Percentiles rank a stretch among this genome's conserved stretches.
Evolutionary conservation across 1,140 invertebrate genomes (phyloP).

Genomic region (Papilio helenus): DNA sequence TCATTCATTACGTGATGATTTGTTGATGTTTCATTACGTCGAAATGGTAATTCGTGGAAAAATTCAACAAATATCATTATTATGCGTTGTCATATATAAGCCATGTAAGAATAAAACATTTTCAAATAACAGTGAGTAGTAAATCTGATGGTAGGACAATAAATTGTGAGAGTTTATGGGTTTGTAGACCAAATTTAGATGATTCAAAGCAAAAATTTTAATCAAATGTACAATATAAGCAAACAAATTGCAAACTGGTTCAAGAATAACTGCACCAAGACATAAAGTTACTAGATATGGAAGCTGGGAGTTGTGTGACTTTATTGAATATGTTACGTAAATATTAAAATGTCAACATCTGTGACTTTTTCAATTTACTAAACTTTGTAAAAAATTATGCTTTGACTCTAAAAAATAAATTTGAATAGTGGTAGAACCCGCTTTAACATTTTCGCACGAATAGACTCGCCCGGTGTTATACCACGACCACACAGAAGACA

Average conservation of each 20-base stretch:
- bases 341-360: slow-evolving; percentile 7
- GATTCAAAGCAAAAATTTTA: not conserved
- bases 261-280: not conserved
- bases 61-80: not conserved
- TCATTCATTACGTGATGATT: not conserved
- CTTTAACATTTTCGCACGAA: no score
- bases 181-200: no score
- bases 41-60: not conserved
- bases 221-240: not conserved
- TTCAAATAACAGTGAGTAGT: not conserved
- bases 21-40: no score
- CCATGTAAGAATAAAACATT: not conserved
- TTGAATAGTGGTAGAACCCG: not conserved
- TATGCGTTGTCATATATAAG: not conserved
- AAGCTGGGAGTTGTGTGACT: not conserved
- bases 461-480: no score
- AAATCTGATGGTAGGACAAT: not conserved
- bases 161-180: not conserved
- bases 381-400: not conserved
- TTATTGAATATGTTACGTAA: not conserved
- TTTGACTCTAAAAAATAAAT: not conserved
- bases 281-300: not conserved
- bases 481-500: no score
- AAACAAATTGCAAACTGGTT: not conserved
- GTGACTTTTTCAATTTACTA: not conserved